A percentile compares a stretch with the other conserved stretches of the same genome.
Conservation (phyloP, 2,113 vertebrate species). For the Fulmarus glacialis region DNA sequence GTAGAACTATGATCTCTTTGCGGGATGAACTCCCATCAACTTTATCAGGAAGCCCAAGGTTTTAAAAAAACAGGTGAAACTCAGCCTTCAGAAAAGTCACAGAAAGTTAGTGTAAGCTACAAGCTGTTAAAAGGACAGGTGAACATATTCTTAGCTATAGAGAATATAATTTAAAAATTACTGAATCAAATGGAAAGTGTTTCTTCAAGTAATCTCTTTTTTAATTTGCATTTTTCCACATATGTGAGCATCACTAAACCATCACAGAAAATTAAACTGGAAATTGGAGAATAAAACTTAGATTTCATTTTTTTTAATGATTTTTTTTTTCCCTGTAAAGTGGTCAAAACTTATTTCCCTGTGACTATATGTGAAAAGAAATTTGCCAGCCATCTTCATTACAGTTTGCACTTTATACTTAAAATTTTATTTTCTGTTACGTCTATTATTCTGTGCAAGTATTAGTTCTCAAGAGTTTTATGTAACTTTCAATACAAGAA, state of each 20-base stretch:
- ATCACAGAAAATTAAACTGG: not conserved
- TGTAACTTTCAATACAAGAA: not conserved
- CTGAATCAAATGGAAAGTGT: not conserved
- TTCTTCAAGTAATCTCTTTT: not conserved
- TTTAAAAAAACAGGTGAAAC: not conserved
- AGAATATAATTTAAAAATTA: not conserved
- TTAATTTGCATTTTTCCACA: not conserved
- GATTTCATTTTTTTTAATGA: not conserved
- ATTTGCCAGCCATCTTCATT: not conserved
- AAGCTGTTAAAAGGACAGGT: not conserved
- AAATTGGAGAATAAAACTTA: not conserved
- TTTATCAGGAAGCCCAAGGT: not conserved
- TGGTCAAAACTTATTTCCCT: not conserved
- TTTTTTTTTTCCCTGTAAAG: too few species aligned
- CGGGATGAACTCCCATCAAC: not conserved
- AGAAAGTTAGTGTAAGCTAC: not conserved
- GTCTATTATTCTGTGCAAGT: not conserved
- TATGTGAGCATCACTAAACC: not conserved
- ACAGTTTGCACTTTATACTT: not conserved
- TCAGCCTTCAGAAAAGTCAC: not conserved
- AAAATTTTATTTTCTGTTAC: not conserved
- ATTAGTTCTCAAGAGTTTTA: not conserved
- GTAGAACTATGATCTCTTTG: conserved; percentile 51
- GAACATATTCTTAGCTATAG: not conserved
- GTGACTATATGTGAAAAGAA: not conserved